Evolutionary conservation across 1,140 invertebrate species (phyloP).

Genomic region (Helicoverpa zea): DNA sequence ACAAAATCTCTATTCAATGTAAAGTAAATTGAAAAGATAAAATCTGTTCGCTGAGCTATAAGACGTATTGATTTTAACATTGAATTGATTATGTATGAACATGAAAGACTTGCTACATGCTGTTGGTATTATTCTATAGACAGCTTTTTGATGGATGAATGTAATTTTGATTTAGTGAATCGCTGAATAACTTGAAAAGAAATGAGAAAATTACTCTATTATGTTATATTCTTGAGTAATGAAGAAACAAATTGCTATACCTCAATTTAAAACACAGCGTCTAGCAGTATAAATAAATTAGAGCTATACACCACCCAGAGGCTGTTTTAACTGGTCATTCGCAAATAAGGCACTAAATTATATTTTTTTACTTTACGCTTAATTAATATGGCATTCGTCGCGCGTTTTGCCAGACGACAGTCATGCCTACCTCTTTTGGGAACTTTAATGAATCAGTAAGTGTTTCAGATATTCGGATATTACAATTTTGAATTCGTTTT

Average conservation of each 20-base stretch:
- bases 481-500: neutral
- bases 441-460: constrained; percentile 29
- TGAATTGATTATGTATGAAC: constrained; percentile 42
- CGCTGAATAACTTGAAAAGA: constrained; percentile 13
- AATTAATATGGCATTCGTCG: constrained; percentile 5
- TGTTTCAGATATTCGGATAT: constrained; percentile 6
- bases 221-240: neutral
- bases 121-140: constrained; percentile 25
- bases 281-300: neutral
- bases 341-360: constrained; percentile 11
- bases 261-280: neutral
- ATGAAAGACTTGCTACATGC: constrained; percentile 15
- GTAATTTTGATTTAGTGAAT: constrained; percentile 3
- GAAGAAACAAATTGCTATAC: neutral
- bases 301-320: neutral
- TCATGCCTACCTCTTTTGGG: neutral
- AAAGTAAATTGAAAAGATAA: constrained; percentile 38
- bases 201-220: neutral
- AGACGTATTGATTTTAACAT: constrained; percentile 38
- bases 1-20: constrained; percentile 36
- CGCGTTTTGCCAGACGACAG: constrained; percentile 1
- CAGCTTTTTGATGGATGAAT: constrained; percentile 27
- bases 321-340: neutral
- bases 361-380: constrained; percentile 4
- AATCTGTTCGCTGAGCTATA: neutral